A percentile compares a stretch with the other conserved stretches of the same genome.
phyloP scores from a whole-genome alignment of 2,797 vertebrate species.

The Acridotheres tristis region DNA sequence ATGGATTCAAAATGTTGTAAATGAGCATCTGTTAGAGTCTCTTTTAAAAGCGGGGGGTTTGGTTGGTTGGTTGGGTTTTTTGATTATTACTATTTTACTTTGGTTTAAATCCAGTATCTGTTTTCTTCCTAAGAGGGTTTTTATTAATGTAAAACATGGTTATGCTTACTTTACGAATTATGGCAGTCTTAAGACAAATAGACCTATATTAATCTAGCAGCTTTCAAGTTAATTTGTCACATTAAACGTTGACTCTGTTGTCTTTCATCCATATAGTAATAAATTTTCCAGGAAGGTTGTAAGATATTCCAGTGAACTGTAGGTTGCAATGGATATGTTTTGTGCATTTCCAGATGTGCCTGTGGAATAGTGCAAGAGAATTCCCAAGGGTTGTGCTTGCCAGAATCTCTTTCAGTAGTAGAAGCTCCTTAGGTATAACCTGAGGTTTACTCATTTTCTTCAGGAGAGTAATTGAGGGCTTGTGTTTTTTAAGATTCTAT shows the following conservation, averaged over 20 bases:
- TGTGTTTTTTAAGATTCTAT: background rate
- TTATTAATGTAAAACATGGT: background rate
- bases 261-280: background rate
- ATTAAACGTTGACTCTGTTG: background rate
- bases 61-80: background rate
- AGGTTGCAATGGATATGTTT: background rate
- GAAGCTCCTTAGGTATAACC: background rate
- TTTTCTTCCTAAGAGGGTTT: background rate
- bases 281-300: background rate
- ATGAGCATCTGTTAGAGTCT: background rate
- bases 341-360: background rate
- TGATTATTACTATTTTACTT: background rate
- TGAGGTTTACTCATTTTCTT: background rate
- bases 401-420: background rate
- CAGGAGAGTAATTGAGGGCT: background rate
- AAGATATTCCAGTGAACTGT: background rate
- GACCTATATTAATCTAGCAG: background rate
- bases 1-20: background rate
- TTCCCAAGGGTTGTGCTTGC: background rate
- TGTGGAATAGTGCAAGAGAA: background rate
- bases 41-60: fast-evolving
- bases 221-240: background rate
- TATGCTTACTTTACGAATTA: background rate
- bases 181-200: background rate
- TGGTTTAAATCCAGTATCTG: background rate